A percentile compares a stretch with the other conserved stretches of the same genome.
Evolutionary conservation across 2,888 invertebrate species (phyloP).

Genomic region (Euzophera pinguis): DNA sequence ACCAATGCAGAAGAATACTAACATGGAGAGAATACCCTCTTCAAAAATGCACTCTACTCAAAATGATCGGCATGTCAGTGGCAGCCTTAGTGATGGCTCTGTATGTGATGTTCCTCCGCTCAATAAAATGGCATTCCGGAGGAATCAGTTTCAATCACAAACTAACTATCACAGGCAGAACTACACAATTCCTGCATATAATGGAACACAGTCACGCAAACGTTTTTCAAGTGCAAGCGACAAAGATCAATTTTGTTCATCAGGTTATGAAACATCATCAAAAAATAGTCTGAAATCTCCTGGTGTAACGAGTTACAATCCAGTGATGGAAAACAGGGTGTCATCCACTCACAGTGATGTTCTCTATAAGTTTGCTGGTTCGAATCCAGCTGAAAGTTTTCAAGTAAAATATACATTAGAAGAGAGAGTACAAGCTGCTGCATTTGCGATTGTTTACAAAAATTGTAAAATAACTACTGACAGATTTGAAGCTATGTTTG

Average conservation of each 20-base stretch:
- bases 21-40: slow-evolving; percentile 28
- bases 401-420: slow-evolving; percentile 62
- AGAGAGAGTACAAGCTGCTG: slow-evolving; percentile 64
- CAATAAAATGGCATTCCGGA: slow-evolving; percentile 44
- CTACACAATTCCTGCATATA: slow-evolving; percentile 36
- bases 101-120: slow-evolving; percentile 53
- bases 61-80: slow-evolving; percentile 43
- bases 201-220: slow-evolving; percentile 45
- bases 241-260: slow-evolving; percentile 54
- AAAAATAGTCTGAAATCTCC: slow-evolving; percentile 47
- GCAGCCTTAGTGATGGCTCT: slow-evolving; percentile 68
- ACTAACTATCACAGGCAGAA: slow-evolving; percentile 39
- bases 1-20: slow-evolving; percentile 54
- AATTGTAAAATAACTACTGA: slow-evolving; percentile 68
- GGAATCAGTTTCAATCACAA: slow-evolving; percentile 43
- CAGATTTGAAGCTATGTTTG: slow-evolving; percentile 59
- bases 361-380: slow-evolving; percentile 55
- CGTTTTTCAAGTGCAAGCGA: slow-evolving; percentile 53
- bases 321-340: slow-evolving; percentile 71
- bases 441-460: slow-evolving; percentile 64
- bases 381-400: slow-evolving; percentile 50
- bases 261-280: slow-evolving; percentile 58
- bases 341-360: slow-evolving; percentile 67
- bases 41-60: slow-evolving; percentile 33
- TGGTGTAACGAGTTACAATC: slow-evolving; percentile 40